A percentile compares a stretch with the other conserved stretches of the same genome.
These are phyloP conservation scores for Cathartes aura DNA, from an alignment of 2,113 vertebrate species.

Conservation along the genomic window DNA sequence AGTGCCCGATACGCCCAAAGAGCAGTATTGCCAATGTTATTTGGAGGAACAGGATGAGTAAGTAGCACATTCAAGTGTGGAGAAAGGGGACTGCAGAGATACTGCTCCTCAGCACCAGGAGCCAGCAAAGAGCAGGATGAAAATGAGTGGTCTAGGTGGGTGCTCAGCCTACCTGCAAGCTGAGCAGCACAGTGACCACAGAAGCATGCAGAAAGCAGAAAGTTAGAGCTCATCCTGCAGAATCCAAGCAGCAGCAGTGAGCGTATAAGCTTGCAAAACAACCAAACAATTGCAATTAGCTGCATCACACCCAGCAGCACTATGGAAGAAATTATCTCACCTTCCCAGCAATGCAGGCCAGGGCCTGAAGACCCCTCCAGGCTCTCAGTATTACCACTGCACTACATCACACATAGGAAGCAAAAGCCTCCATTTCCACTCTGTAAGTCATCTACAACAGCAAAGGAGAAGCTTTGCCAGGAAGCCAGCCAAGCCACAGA, in stretches of 20 bases:
- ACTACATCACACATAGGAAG: background rate
- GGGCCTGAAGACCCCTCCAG: background rate
- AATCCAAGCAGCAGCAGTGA: background rate
- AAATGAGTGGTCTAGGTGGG: background rate
- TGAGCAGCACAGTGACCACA: background rate
- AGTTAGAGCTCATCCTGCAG: background rate
- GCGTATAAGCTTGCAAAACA: background rate
- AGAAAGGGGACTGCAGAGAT: background rate
- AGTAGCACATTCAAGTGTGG: background rate
- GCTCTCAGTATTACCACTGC: background rate
- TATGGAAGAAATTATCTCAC: background rate
- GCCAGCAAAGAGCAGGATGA: background rate
- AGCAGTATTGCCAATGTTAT: background rate
- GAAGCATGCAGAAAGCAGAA: background rate
- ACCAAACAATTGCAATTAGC: accelerated
- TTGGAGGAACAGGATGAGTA: background rate
- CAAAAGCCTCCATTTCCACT: background rate
- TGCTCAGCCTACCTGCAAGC: background rate
- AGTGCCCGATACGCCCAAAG: background rate
- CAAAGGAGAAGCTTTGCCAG: background rate
- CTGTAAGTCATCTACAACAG: background rate
- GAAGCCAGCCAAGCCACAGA: background rate
- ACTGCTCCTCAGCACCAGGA: background rate
- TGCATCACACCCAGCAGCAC: background rate
- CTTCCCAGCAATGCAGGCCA: background rate